Percentiles rank a stretch among this genome's conserved stretches.
phyloP scores from a whole-genome alignment of 2,888 invertebrate species.

The Tiliacea aurago region DNA sequence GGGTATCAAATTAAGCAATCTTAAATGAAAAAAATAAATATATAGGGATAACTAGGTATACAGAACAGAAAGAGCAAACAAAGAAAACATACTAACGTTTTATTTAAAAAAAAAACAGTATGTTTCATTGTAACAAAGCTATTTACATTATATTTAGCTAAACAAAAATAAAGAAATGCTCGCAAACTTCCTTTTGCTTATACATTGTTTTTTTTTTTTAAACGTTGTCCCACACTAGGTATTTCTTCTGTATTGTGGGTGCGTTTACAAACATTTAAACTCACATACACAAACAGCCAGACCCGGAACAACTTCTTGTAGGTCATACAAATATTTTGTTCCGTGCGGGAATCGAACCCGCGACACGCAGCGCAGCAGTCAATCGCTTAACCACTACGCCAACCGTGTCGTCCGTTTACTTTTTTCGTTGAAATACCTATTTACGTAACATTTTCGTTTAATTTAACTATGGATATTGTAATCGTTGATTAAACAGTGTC shows the following conservation, averaged over 20 bases:
- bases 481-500: not conserved
- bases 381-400: too few relatives aligned
- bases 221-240: too few relatives aligned
- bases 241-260: too few relatives aligned
- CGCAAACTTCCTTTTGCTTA: not conserved
- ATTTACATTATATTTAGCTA: slow-evolving; percentile 16
- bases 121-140: slow-evolving; percentile 4
- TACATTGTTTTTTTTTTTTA: too few relatives aligned
- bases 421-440: not conserved
- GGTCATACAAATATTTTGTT: too few relatives aligned
- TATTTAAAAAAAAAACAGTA: slow-evolving; percentile 1
- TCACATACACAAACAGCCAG: too few relatives aligned
- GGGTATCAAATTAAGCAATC: slow-evolving; percentile 47
- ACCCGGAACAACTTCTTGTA: too few relatives aligned
- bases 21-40: slow-evolving; percentile 21
- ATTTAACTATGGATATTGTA: not conserved
- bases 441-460: not conserved
- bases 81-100: not conserved
- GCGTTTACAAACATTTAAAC: too few relatives aligned
- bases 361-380: too few relatives aligned
- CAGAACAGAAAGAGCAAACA: not conserved
- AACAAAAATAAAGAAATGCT: slow-evolving; percentile 23
- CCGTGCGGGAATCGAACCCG: too few relatives aligned
- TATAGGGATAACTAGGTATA: slow-evolving; percentile 1
- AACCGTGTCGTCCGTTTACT: too few relatives aligned